Percentiles rank a stretch among this genome's conserved stretches.
Conservation (phyloP, 64 coral and sea anemone species). For the Platygyra sinensis region DNA sequence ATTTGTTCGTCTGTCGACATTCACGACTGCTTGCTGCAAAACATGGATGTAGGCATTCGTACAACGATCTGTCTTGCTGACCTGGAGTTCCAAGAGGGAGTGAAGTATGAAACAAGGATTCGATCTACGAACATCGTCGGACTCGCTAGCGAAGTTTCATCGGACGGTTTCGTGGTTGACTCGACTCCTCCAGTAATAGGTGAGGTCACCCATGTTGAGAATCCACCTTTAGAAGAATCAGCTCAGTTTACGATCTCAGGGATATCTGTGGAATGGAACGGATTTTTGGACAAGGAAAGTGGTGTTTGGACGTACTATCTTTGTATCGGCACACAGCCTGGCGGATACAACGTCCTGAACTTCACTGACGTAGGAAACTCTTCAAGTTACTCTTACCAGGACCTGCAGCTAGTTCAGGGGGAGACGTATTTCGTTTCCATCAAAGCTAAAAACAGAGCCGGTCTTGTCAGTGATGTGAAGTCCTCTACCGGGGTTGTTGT, state of each 20-base stretch:
- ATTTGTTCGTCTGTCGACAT: conserved; percentile 73
- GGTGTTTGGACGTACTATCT: conserved; percentile 57
- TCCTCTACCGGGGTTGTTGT: conserved; percentile 82
- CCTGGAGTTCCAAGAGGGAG: conserved; percentile 72
- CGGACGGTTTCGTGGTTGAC: conserved; percentile 83
- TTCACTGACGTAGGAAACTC: conserved; percentile 50
- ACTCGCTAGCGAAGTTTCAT: conserved; percentile 14
- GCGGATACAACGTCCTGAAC: conserved; percentile 50
- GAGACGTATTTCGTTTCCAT: conserved; percentile 55
- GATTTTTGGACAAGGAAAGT: conserved; percentile 84
- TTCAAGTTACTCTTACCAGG: conserved; percentile 24
- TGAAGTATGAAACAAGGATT: conserved; percentile 78
- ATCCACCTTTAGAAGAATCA: not conserved
- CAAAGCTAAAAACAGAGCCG: conserved; percentile 44
- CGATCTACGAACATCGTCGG: conserved; percentile 67
- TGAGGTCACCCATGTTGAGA: conserved; percentile 58
- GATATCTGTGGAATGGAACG: conserved; percentile 69
- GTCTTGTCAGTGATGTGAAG: conserved; percentile 49
- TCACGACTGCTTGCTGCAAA: conserved; percentile 42
- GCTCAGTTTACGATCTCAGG: conserved; percentile 39
- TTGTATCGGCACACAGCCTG: conserved; percentile 71
- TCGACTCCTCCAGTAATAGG: conserved; percentile 68
- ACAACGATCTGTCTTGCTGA: conserved; percentile 69
- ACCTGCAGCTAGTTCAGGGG: not conserved
- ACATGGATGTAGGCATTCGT: conserved; percentile 60